Percentiles rank a stretch among this genome's conserved stretches.
These are phyloP conservation scores for Hirudinaria manillensis DNA, from an alignment of 2,888 invertebrate genomes.

Conservation along the genomic window DNA sequence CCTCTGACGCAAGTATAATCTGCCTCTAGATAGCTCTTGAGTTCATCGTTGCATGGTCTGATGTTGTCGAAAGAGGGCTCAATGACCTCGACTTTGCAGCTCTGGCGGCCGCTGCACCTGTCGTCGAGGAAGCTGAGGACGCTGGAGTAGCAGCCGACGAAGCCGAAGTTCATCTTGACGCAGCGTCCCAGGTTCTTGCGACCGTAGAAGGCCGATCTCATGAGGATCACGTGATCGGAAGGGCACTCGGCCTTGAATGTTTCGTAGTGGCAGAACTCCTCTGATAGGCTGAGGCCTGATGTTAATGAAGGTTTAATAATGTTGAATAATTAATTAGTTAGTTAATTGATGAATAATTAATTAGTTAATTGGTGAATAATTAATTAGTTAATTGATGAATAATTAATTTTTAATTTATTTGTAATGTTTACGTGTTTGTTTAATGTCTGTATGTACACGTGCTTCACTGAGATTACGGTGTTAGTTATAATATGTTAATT, in stretches of 20 bases:
- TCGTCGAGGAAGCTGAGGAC: conserved; percentile 31
- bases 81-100: conserved; percentile 32
- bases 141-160: conserved; percentile 32
- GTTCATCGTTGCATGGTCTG: conserved; percentile 33
- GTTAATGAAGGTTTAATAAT: background rate
- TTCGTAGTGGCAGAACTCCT: conserved; percentile 35
- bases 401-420: no score
- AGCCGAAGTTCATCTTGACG: conserved; percentile 35
- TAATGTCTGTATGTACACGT: no score
- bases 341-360: background rate
- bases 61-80: conserved; percentile 33
- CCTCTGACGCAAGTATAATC: conserved; percentile 32
- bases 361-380: background rate
- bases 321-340: background rate
- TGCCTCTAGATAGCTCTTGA: conserved; percentile 35
- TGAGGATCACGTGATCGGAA: conserved; percentile 31
- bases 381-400: no score
- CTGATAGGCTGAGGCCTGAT: background rate
- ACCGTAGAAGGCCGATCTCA: conserved; percentile 33
- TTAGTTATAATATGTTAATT: no score
- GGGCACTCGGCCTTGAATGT: conserved; percentile 33
- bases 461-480: no score
- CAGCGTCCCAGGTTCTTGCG: conserved; percentile 33
- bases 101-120: conserved; percentile 19
- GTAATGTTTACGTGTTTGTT: no score